These are phyloP conservation scores for Catagonus wagneri DNA, from an alignment of 2,113 vertebrate species.

Conservation along the genomic window DNA sequence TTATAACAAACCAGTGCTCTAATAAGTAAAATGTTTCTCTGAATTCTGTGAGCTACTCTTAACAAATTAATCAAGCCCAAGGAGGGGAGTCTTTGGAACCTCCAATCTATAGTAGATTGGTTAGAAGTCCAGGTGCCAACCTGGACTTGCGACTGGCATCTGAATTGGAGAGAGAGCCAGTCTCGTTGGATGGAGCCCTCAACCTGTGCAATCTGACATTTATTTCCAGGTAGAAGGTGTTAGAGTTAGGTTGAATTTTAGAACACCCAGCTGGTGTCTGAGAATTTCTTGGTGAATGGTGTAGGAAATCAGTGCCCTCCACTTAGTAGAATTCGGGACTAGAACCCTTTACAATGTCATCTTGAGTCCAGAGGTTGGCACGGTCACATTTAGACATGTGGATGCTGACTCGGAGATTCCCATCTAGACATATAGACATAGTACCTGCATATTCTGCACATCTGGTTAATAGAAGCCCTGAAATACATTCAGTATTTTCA, in stretches of 20 bases:
- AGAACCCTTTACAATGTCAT: neutral
- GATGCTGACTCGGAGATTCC: neutral
- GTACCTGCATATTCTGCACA: neutral
- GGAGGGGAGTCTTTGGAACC: neutral
- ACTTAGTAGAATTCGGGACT: neutral
- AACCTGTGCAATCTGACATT: neutral
- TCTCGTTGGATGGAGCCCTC: neutral
- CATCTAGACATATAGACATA: neutral
- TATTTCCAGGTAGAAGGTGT: neutral
- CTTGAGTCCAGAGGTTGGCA: neutral
- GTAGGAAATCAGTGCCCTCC: neutral
- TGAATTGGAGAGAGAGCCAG: neutral
- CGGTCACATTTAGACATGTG: neutral
- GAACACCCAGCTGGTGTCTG: neutral
- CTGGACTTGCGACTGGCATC: neutral
- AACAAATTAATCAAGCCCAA: neutral
- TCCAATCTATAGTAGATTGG: neutral
- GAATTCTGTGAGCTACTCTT: neutral
- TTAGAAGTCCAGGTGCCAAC: neutral
- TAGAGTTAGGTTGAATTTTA: neutral
- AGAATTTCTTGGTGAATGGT: neutral
- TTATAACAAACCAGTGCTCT: neutral
- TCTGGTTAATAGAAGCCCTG: neutral
- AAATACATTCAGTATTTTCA: neutral
- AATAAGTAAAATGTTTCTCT: neutral